Percentiles rank a stretch among this genome's conserved stretches.
Conservation (phyloP, 2,113 vertebrate species). For the Catharus minimus region DNA sequence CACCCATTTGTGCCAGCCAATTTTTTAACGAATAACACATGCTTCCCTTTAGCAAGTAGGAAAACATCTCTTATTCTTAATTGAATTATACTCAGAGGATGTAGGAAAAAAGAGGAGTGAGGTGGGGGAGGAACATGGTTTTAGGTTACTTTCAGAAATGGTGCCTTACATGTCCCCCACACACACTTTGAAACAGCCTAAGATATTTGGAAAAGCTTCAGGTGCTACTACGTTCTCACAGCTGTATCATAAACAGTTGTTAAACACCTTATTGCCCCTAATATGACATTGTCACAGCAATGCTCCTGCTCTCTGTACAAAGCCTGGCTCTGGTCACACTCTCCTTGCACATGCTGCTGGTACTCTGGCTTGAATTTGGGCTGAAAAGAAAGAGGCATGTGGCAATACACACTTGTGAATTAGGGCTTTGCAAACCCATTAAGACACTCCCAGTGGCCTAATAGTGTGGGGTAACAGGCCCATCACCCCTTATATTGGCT, state of each 20-base stretch:
- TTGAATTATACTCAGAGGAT: slow-evolving; percentile 51
- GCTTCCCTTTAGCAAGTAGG: slow-evolving; percentile 29
- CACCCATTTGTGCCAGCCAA: slow-evolving; percentile 29
- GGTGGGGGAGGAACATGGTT: not conserved
- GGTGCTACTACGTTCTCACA: not conserved
- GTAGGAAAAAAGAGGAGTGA: slow-evolving; percentile 14
- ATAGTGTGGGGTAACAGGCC: not conserved
- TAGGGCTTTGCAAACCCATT: not conserved
- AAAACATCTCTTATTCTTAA: slow-evolving; percentile 50
- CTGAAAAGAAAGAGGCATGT: not conserved
- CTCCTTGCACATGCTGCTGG: not conserved
- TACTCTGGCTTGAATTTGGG: not conserved
- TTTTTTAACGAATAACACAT: slow-evolving; percentile 38
- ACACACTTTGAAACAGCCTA: not conserved
- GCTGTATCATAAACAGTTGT: slow-evolving; percentile 34
- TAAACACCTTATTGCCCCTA: slow-evolving; percentile 34
- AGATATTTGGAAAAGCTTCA: slow-evolving; percentile 10
- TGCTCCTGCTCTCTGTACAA: rapidly evolving
- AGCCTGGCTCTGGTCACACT: not conserved
- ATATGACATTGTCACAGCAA: not conserved
- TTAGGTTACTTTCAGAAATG: not conserved
- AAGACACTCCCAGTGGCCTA: not conserved
- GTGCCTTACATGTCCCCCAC: not conserved
- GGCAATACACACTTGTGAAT: not conserved
- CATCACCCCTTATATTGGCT: not conserved